These are phyloP conservation scores for Ophonus ardosiacus DNA, from an alignment of 2,888 invertebrate genomes.

Conservation along the genomic window DNA sequence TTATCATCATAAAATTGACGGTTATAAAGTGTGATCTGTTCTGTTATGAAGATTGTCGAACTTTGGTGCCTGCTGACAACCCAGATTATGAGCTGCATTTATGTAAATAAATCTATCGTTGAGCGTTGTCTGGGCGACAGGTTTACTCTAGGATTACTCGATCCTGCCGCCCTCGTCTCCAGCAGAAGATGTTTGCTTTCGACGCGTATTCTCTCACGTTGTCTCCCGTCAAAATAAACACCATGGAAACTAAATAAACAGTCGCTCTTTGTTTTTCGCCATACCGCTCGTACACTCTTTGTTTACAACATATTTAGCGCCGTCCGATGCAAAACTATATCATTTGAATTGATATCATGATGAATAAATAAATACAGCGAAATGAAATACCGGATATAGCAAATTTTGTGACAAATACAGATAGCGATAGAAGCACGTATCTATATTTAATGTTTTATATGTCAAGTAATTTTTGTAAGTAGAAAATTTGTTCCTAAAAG, in stretches of 20 bases:
- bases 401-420: no score
- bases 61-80: conserved; percentile 45
- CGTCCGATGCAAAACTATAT: conserved; percentile 1
- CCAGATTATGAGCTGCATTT: conserved; percentile 47
- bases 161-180: conserved; percentile 22
- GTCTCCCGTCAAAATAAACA: conserved; percentile 51
- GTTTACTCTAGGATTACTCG: conserved; percentile 63
- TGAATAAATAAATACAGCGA: not conserved
- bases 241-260: conserved; percentile 46
- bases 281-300: conserved; percentile 4
- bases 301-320: not conserved
- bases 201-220: conserved; percentile 51
- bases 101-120: conserved; percentile 53
- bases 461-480: no score
- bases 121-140: conserved; percentile 51
- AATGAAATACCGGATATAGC: no score
- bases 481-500: no score
- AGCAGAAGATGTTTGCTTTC: conserved; percentile 39
- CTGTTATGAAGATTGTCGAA: not conserved
- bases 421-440: no score
- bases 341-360: not conserved
- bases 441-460: no score
- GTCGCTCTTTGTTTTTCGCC: conserved; percentile 43
- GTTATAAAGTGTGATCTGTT: no score
- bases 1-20: no score